Evolutionary conservation across 2,888 invertebrate species (phyloP).

Genomic region (Watsonalla cultraria): DNA sequence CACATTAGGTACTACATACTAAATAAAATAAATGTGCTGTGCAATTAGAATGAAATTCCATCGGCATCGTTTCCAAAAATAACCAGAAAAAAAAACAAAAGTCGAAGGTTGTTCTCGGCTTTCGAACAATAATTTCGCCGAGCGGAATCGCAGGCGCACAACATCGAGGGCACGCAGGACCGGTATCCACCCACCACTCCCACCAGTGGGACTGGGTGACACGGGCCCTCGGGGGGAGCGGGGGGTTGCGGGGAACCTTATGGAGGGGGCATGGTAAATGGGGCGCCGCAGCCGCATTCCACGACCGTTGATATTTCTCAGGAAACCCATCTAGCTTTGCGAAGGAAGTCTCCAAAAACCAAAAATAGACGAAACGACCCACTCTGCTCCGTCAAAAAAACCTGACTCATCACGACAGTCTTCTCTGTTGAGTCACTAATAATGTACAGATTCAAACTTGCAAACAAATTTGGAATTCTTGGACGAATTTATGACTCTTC

Average conservation of each 20-base stretch:
- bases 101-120: slow-evolving; percentile 13
- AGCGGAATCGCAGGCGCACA: slow-evolving; percentile 42
- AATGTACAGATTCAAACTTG: too few species aligned
- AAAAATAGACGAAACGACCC: not conserved
- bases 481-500: too few species aligned
- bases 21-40: too few species aligned
- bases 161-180: slow-evolving; percentile 65
- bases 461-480: too few species aligned
- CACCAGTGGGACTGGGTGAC: slow-evolving; percentile 13
- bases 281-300: slow-evolving; percentile 67
- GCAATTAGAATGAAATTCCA: too few species aligned
- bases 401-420: not conserved
- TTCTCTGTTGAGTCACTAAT: not conserved
- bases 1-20: too few species aligned
- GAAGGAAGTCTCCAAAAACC: not conserved
- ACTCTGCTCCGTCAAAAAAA: not conserved
- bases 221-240: slow-evolving; percentile 12
- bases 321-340: slow-evolving; percentile 28
- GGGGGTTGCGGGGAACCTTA: slow-evolving; percentile 8
- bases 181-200: slow-evolving; percentile 47
- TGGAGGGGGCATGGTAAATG: slow-evolving; percentile 49
- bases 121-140: slow-evolving; percentile 43
- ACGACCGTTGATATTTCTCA: slow-evolving; percentile 55
- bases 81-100: slow-evolving; percentile 12
- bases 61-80: slow-evolving; percentile 1